Percentiles rank a stretch among this genome's conserved stretches.
Conservation (phyloP, 2,888 invertebrate genomes). For the Drosophila setosimentum region DNA sequence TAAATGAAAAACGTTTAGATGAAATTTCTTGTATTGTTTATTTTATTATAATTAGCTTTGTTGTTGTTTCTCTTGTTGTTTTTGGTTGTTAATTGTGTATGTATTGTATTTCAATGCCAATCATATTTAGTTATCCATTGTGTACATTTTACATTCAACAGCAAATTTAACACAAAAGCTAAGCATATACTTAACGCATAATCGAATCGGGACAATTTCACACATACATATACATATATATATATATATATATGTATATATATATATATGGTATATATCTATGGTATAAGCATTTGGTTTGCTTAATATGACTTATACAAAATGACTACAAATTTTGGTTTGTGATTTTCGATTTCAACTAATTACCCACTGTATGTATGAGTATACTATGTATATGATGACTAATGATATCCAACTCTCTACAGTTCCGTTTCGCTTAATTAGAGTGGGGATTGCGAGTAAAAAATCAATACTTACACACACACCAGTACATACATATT, state of each 20-base stretch:
- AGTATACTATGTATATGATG: conserved; percentile 26
- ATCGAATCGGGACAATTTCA: conserved; percentile 35
- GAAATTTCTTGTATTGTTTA: conserved; percentile 57
- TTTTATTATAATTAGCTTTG: conserved; percentile 52
- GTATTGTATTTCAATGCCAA: conserved; percentile 48
- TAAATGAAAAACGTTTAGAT: conserved; percentile 21
- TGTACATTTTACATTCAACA: conserved; percentile 85
- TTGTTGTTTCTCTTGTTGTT: conserved; percentile 30
- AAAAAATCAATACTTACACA: conserved; percentile 40
- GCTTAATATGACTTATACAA: conserved; percentile 40
- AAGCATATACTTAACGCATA: conserved; percentile 77
- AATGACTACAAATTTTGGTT: conserved; percentile 41
- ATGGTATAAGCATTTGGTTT: conserved; percentile 22
- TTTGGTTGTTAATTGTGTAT: conserved; percentile 31
- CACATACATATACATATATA: background rate
- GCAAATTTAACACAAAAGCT: conserved; percentile 85
- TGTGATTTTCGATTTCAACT: conserved; percentile 28
- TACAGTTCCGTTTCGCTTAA: background rate
- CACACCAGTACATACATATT: conserved; percentile 11
- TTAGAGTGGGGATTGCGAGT: conserved; percentile 13
- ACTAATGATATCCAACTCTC: conserved; percentile 14
- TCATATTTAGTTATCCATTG: conserved; percentile 61
- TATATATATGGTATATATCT: background rate
- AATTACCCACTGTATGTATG: conserved; percentile 21
- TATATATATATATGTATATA: background rate